Evolutionary conservation across 2,113 vertebrate species (phyloP).

Genomic region (Phalacrocorax brasilianus): DNA sequence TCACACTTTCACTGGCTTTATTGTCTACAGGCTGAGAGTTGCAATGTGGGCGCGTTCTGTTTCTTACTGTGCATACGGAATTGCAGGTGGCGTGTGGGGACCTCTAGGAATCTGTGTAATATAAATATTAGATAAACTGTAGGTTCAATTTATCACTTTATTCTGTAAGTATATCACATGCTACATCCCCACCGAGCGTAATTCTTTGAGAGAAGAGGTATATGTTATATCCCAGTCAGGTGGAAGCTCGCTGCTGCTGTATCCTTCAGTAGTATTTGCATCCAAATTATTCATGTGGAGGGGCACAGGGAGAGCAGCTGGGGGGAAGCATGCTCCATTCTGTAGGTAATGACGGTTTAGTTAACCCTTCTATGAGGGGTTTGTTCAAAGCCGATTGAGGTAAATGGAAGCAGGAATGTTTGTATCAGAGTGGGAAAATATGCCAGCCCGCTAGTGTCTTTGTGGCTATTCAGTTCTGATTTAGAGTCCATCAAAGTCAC

Average conservation of each 20-base stretch:
- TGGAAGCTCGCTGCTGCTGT: not conserved
- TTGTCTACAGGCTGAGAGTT: not conserved
- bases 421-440: not conserved
- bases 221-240: not conserved
- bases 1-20: not conserved
- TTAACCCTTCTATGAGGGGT: not conserved
- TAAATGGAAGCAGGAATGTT: not conserved
- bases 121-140: conserved; percentile 43
- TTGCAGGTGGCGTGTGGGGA: not conserved
- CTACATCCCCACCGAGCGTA: not conserved
- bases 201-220: not conserved
- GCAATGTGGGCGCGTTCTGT: not conserved
- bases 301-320: not conserved
- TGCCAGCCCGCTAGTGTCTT: not conserved
- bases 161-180: not conserved
- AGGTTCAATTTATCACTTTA: not conserved
- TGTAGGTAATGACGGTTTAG: not conserved
- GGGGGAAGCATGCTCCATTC: not conserved
- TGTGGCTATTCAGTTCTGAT: not conserved
- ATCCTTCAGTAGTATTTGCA: not conserved
- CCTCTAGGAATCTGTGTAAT: not conserved
- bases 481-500: not conserved
- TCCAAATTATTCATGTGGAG: not conserved
- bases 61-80: not conserved
- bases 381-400: not conserved